Evolutionary conservation across 2,888 invertebrate genomes (phyloP).

Genomic region (Tricholauxania praeusta): DNA sequence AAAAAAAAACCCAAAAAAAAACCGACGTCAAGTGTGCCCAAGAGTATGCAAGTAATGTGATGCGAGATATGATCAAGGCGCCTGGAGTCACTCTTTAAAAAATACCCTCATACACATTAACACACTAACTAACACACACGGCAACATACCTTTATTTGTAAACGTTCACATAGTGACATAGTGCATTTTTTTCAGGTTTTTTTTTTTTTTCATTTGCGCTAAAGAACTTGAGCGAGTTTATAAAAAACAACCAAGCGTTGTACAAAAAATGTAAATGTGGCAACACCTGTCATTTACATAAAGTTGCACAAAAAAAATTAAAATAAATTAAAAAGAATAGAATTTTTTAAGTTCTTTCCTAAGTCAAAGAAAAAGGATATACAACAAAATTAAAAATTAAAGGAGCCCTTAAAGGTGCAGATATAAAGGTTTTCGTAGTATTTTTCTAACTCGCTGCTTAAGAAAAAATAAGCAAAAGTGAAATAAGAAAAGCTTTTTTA

Average conservation of each 20-base stretch:
- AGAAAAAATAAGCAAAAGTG: too few species aligned
- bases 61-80: conserved; percentile 28
- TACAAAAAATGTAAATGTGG: conserved; percentile 3
- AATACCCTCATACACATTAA: not conserved
- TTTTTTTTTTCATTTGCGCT: too few species aligned
- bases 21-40: conserved; percentile 21
- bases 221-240: too few species aligned
- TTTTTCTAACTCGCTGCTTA: too few species aligned
- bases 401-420: too few species aligned
- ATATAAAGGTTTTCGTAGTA: too few species aligned
- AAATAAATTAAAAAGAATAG: not conserved
- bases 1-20: not conserved
- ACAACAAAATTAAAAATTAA: too few species aligned
- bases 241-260: not conserved
- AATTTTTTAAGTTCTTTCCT: too few species aligned
- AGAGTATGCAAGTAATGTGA: not conserved
- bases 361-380: too few species aligned
- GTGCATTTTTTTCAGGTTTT: not conserved
- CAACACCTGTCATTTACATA: conserved; percentile 33
- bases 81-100: conserved; percentile 1
- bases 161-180: not conserved
- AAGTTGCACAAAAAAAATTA: not conserved
- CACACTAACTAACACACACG: not conserved
- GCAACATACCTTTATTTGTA: not conserved
- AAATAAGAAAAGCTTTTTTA: too few species aligned